phyloP scores from a whole-genome alignment of 2,113 vertebrate genomes.

The Odontophorus gujanensis region DNA sequence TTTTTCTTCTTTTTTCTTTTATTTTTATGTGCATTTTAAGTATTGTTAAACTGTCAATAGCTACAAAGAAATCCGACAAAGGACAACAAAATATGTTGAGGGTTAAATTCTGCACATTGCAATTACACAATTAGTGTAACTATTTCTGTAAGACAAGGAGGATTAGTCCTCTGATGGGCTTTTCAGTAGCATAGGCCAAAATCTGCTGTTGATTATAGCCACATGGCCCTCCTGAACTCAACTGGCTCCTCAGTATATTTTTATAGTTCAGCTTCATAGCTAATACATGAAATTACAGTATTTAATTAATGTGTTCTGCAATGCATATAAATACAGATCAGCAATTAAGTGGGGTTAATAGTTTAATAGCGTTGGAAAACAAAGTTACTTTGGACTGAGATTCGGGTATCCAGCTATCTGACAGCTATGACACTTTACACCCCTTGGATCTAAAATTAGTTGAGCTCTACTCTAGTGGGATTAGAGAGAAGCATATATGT shows the following conservation, averaged over 20 bases:
- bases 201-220: constrained; percentile 46
- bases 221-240: constrained; percentile 4
- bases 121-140: constrained; percentile 38
- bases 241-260: background rate
- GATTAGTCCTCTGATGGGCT: constrained; percentile 47
- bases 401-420: constrained; percentile 65
- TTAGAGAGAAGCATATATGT: constrained; percentile 15
- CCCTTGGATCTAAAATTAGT: constrained; percentile 81
- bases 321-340: background rate
- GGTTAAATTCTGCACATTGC: background rate
- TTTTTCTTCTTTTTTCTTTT: background rate
- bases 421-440: constrained; percentile 59
- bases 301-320: background rate
- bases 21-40: background rate
- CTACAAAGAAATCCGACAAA: background rate
- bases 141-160: constrained; percentile 56
- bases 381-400: background rate
- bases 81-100: background rate
- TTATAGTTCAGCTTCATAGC: background rate
- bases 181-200: constrained; percentile 39
- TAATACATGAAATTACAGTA: background rate
- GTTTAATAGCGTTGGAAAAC: background rate
- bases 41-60: background rate
- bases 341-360: background rate
- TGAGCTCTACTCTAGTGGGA: constrained; percentile 56